These are phyloP conservation scores for Vicugna pacos DNA, from an alignment of 2,113 vertebrate genomes.

Conservation along the genomic window DNA sequence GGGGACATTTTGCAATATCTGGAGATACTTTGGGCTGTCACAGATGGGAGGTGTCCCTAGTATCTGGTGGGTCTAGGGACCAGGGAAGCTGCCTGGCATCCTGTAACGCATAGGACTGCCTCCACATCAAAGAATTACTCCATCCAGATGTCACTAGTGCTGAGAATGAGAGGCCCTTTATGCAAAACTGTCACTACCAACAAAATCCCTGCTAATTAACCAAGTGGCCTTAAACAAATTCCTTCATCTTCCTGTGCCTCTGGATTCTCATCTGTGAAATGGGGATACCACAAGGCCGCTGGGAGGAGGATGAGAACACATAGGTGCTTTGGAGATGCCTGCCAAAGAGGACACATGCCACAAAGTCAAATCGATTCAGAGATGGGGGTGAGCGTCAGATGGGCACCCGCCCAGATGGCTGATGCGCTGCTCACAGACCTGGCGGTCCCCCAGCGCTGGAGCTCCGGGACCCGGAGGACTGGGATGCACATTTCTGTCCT, in stretches of 20 bases:
- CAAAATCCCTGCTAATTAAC: neutral
- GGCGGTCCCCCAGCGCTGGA: neutral
- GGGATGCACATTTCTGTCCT: neutral
- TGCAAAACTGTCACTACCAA: neutral
- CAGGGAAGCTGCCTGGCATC: neutral
- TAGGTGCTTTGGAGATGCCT: fast-evolving
- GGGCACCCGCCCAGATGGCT: neutral
- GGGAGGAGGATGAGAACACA: neutral
- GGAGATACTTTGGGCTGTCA: neutral
- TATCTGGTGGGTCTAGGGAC: neutral
- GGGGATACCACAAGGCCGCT: neutral
- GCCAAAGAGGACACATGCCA: neutral
- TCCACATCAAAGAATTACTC: neutral
- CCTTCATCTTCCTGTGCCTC: neutral
- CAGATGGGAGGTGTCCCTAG: neutral
- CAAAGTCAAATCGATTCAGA: fast-evolving
- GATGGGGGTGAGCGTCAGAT: neutral
- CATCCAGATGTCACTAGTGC: fast-evolving
- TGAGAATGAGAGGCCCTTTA: neutral
- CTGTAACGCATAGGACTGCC: neutral
- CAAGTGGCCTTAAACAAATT: neutral
- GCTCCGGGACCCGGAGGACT: fast-evolving
- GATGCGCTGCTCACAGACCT: too few species aligned
- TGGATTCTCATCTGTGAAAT: neutral
- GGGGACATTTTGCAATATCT: neutral